A percentile compares a stretch with the other conserved stretches of the same genome.
phyloP scores from a whole-genome alignment of 2,888 invertebrate species.

The Drosophila pegasa region DNA sequence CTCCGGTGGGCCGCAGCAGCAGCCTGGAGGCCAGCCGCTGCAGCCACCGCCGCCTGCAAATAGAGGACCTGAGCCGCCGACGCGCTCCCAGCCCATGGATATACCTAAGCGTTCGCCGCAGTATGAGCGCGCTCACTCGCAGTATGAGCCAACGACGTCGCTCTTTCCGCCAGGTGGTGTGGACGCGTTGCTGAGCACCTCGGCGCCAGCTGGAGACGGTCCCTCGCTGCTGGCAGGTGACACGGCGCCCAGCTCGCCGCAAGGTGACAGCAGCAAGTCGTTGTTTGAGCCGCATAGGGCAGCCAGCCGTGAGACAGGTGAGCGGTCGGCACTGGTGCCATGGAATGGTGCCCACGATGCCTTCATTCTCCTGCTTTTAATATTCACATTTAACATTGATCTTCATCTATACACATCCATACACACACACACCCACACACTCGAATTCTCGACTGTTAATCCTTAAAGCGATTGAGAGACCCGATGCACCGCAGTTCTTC shows the following conservation, averaged over 20 bases:
- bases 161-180: conserved; percentile 84
- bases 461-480: conserved; percentile 73
- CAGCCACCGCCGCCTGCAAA: conserved; percentile 66
- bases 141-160: conserved; percentile 61
- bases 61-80: conserved; percentile 83
- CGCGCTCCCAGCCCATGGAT: conserved; percentile 87
- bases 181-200: conserved; percentile 83
- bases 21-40: conserved; percentile 24
- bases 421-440: conserved; percentile 13
- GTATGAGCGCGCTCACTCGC: conserved; percentile 82
- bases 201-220: conserved; percentile 79
- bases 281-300: conserved; percentile 72
- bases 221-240: conserved; percentile 58
- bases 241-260: conserved; percentile 76
- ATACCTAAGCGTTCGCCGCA: conserved; percentile 85
- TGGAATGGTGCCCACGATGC: conserved; percentile 17
- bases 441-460: conserved; percentile 31
- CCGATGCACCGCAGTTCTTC: conserved; percentile 80
- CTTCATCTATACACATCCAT: conserved; percentile 52
- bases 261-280: conserved; percentile 79
- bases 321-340: conserved; percentile 38
- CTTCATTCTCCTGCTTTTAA: conserved; percentile 32
- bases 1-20: conserved; percentile 35
- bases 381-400: conserved; percentile 66
- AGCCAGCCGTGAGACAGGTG: conserved; percentile 83